phyloP scores from a whole-genome alignment of 2,113 vertebrate species.

The Psilopogon haemacephalus region DNA sequence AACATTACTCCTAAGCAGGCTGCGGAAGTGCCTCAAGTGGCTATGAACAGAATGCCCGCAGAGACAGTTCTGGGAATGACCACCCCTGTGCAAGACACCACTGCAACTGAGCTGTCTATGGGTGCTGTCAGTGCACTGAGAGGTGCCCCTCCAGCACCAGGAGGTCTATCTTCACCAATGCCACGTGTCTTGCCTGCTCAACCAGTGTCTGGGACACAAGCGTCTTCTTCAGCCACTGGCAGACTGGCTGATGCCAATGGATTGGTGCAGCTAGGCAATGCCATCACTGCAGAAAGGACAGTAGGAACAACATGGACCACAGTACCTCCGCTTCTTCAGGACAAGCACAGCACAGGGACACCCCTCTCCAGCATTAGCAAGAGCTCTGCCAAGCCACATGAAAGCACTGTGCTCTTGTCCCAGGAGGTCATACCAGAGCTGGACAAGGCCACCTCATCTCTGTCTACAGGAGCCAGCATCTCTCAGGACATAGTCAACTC shows the following conservation, averaged over 20 bases:
- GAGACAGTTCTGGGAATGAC: background rate
- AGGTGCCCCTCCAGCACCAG: accelerated
- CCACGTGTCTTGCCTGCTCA: accelerated
- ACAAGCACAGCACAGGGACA: background rate
- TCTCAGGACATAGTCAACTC: accelerated
- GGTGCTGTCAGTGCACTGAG: background rate
- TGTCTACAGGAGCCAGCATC: background rate
- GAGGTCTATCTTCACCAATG: background rate
- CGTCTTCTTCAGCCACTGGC: background rate
- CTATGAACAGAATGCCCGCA: background rate
- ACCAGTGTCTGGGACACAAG: background rate
- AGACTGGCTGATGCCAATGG: background rate
- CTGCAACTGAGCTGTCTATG: accelerated
- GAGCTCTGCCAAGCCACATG: background rate
- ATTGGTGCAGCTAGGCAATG: background rate
- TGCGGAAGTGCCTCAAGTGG: background rate
- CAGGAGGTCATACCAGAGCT: background rate
- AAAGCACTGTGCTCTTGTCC: accelerated
- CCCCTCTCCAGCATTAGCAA: background rate
- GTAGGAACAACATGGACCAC: accelerated
- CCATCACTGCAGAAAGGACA: accelerated
- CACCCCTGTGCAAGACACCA: background rate
- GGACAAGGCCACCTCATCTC: background rate
- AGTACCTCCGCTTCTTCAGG: background rate
- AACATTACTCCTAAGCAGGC: background rate